Evolutionary conservation across 2,888 invertebrate genomes (phyloP), one percentile per base, ranked within the genome.

Genomic region (Synanthedon tipuliformis): DNA sequence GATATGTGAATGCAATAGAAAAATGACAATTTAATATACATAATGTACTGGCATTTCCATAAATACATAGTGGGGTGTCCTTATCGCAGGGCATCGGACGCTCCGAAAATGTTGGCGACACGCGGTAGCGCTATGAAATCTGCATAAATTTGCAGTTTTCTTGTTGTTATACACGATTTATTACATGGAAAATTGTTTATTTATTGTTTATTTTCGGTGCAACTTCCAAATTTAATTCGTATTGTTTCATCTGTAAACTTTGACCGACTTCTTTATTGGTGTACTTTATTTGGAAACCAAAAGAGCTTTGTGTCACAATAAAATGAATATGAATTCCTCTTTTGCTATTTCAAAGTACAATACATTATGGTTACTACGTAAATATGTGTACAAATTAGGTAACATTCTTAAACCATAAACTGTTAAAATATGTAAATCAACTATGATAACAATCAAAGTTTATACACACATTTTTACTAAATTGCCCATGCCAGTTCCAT

Each of bases 111-210:
- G 64, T 60, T 57, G 69, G 68, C 73, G 75, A 71, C 72, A 72
- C 72, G 68, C 72, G 67, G 72, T 66, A 59, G 60, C 63, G 71
- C 71, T 64, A 71, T 72, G 70, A 80, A 79, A 81, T 81, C 78
- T 81, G 78, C 81, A 83, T 83, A 77, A 75, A 81, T 81, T 80
- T 81, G 78, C 80, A 81, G 78, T 83, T 81, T 77, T 75, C 78
- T 77, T 79, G 77, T 74, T 80, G 76, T 77, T 78, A 72, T 68
- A 71, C 68, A 62, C 68, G 65, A 76, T 78, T 76, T 79, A 82
- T 74, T 69, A 69, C 62, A 70, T 71, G 75, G 74, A 79, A 81
- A 81, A 81, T 80, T 78, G 72, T 72, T 79, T 78, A 78, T 81
- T 81, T 81, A 80, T 78, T 68, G 63, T 61, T 63, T 62, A 69